phyloP scores from a whole-genome alignment of 1,140 invertebrate species.

The Bactericera cockerelli region DNA sequence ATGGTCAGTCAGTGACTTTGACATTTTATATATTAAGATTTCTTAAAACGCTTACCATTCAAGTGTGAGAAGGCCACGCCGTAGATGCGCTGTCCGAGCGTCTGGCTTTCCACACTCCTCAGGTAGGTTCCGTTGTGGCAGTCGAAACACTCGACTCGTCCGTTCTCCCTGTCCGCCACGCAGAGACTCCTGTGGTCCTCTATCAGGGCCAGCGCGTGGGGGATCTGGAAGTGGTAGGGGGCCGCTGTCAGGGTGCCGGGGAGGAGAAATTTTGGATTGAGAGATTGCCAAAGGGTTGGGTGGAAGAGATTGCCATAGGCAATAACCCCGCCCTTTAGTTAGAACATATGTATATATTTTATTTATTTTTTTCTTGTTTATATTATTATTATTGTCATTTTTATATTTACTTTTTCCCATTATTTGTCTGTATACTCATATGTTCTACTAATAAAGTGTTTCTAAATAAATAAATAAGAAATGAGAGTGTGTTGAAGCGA shows the following conservation, averaged over 20 bases:
- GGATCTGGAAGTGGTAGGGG: constrained; percentile 49
- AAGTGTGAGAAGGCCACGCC: background rate
- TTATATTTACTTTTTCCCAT: too few relatives aligned
- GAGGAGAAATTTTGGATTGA: constrained; percentile 3
- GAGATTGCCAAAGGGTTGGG: background rate
- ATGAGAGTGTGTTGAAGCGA: too few relatives aligned
- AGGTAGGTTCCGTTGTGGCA: constrained; percentile 42
- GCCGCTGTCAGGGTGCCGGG: constrained; percentile 20
- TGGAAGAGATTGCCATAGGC: too few relatives aligned
- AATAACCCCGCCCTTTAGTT: too few relatives aligned
- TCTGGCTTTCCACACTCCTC: background rate
- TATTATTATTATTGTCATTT: too few relatives aligned
- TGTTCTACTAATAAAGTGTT: too few relatives aligned
- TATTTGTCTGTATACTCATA: too few relatives aligned
- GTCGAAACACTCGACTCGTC: constrained; percentile 65
- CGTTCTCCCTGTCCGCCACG: constrained; percentile 82
- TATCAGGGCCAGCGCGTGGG: constrained; percentile 66
- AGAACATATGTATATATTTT: too few relatives aligned
- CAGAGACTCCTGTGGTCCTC: constrained; percentile 58
- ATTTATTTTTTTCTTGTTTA: too few relatives aligned
- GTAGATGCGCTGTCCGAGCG: background rate
- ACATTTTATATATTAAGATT: too few relatives aligned
- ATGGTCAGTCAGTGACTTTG: too few relatives aligned
- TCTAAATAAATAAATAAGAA: background rate
- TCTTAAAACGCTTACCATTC: constrained; percentile 4